Evolutionary conservation across 2,797 vertebrate species (phyloP).

Genomic region (Carapus acus): DNA sequence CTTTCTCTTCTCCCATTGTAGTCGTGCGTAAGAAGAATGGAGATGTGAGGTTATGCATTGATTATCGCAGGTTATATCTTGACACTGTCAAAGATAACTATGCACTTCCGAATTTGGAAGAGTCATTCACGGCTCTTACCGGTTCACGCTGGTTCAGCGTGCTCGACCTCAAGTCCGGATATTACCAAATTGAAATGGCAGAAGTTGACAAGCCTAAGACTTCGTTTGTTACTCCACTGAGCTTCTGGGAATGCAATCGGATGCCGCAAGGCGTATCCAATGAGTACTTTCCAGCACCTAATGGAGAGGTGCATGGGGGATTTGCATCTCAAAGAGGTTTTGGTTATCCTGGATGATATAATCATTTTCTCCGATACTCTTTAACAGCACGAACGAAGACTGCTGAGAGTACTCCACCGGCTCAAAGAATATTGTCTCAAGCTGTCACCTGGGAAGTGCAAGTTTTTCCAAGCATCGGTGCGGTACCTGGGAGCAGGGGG

Average conservation of each 20-base stretch:
- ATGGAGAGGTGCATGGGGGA: constrained; percentile 1
- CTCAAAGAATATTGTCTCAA: too few species aligned
- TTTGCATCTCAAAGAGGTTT: neutral
- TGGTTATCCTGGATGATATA: neutral
- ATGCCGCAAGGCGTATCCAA: neutral
- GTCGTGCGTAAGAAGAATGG: constrained; percentile 16
- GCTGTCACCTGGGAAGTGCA: too few species aligned
- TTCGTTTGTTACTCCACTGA: neutral
- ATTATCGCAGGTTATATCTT: neutral
- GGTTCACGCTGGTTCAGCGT: constrained; percentile 16
- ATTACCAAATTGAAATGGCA: neutral
- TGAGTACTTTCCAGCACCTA: neutral
- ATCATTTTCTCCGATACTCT: too few species aligned
- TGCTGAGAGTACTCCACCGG: too few species aligned
- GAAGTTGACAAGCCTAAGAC: neutral
- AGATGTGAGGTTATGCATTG: constrained; percentile 8
- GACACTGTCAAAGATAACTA: constrained; percentile 10
- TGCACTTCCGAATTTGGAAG: constrained; percentile 10
- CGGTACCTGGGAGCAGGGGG: too few species aligned
- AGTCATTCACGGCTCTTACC: neutral
- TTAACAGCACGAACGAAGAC: too few species aligned
- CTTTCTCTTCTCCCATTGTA: constrained; percentile 5
- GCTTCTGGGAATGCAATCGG: neutral
- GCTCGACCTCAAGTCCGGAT: constrained; percentile 4
- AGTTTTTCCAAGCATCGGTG: too few species aligned